phyloP scores from a whole-genome alignment of 2,797 vertebrate species.

The Ptychobarbus kaznakovi region DNA sequence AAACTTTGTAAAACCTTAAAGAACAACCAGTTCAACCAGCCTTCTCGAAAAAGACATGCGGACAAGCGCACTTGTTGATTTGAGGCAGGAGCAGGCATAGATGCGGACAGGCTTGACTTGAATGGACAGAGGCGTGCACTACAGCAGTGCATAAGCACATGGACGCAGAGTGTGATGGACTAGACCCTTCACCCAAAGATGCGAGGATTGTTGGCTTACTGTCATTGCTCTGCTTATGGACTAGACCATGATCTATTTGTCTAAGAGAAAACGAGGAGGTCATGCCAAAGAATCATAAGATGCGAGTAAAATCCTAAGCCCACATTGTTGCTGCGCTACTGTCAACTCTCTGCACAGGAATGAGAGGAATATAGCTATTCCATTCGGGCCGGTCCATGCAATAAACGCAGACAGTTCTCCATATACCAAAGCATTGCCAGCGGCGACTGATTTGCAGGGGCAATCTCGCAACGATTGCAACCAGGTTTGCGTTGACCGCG shows the following conservation, averaged over 20 bases:
- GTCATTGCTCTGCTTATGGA: too few species aligned
- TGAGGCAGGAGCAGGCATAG: too few species aligned
- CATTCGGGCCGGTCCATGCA: slow-evolving; percentile 31
- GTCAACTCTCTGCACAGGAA: slow-evolving; percentile 47
- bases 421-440: slow-evolving; percentile 21
- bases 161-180: too few species aligned
- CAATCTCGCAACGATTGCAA: slow-evolving; percentile 20
- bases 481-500: slow-evolving; percentile 6
- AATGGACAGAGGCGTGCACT: too few species aligned
- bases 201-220: too few species aligned
- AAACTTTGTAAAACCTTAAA: not conserved
- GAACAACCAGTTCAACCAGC: not conserved
- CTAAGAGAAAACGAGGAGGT: slow-evolving; percentile 75
- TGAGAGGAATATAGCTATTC: slow-evolving; percentile 30
- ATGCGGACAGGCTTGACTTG: too few species aligned
- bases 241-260: slow-evolving; percentile 69
- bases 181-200: too few species aligned
- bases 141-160: too few species aligned
- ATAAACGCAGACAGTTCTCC: slow-evolving; percentile 30
- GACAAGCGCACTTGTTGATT: slow-evolving; percentile 47
- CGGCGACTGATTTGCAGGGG: slow-evolving; percentile 23
- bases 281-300: slow-evolving; percentile 75
- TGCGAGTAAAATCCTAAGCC: slow-evolving; percentile 69
- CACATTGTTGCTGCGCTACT: slow-evolving; percentile 59
- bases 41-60: not conserved